phyloP scores from a whole-genome alignment of 2,888 invertebrate species.

The Thelaira solivaga region DNA sequence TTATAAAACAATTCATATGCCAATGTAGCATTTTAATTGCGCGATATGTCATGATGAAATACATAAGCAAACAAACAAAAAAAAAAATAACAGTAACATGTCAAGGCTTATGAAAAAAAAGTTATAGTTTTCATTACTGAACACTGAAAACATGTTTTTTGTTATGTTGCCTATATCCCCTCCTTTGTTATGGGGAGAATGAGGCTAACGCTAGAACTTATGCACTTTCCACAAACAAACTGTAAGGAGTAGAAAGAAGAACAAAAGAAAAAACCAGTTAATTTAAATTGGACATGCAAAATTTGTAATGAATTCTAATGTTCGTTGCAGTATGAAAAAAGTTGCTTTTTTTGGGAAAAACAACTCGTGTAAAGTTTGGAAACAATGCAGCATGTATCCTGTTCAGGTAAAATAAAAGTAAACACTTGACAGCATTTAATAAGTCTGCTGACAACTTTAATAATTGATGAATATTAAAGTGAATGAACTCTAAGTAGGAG shows the following conservation, averaged over 20 bases:
- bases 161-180: no score
- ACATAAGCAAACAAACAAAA: slow-evolving; percentile 32
- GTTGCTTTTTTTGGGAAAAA: not conserved
- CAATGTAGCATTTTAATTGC: slow-evolving; percentile 57
- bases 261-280: slow-evolving; percentile 18
- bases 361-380: not conserved
- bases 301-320: slow-evolving; percentile 72
- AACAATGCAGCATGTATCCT: not conserved
- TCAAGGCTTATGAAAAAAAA: slow-evolving; percentile 4
- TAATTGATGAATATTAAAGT: no score
- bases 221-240: not conserved
- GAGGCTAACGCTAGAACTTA: not conserved
- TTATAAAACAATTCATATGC: slow-evolving; percentile 38
- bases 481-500: no score
- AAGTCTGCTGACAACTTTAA: no score
- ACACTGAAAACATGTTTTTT: not conserved
- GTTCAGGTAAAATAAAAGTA: not conserved
- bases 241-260: not conserved
- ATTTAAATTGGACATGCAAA: slow-evolving; percentile 58
- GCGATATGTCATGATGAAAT: slow-evolving; percentile 48
- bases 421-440: not conserved
- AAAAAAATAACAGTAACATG: slow-evolving; percentile 23
- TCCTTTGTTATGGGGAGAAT: not conserved
- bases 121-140: not conserved
- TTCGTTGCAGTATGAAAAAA: no score